Conservation (phyloP, 2,888 invertebrate genomes). For the Ennomos quercinarius region DNA sequence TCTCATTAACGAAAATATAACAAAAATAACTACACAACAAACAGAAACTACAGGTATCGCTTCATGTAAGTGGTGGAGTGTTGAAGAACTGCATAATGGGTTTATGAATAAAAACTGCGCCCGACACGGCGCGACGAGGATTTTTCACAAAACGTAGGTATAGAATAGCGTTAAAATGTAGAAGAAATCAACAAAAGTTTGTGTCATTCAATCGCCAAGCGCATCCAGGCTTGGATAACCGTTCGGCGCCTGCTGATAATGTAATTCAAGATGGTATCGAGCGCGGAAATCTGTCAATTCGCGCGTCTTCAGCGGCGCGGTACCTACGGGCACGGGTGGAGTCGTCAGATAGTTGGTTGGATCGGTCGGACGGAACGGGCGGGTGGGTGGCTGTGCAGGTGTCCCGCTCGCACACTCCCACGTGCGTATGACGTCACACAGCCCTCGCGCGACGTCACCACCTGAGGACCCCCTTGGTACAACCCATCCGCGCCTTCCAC, state of each 20-base stretch:
- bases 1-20: too few species aligned
- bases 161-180: not conserved
- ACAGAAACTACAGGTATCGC: too few species aligned
- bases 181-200: not conserved
- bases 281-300: constrained; percentile 78
- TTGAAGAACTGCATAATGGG: too few species aligned
- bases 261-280: constrained; percentile 79
- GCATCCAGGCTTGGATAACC: constrained; percentile 8
- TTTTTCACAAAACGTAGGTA: not conserved
- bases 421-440: constrained; percentile 76
- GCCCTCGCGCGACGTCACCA: constrained; percentile 41
- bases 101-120: too few species aligned
- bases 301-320: constrained; percentile 64
- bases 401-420: constrained; percentile 71
- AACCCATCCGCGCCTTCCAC: not conserved
- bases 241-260: constrained; percentile 60
- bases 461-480: constrained; percentile 26
- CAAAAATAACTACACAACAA: too few species aligned
- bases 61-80: too few species aligned
- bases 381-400: constrained; percentile 41
- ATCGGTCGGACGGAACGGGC: too few species aligned
- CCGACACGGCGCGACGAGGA: too few species aligned
- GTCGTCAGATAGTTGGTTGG: too few species aligned
- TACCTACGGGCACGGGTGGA: constrained; percentile 44
- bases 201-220: constrained; percentile 12